Conservation (phyloP, 1,140 invertebrate species). For the Polypedilum vanderplanki region DNA sequence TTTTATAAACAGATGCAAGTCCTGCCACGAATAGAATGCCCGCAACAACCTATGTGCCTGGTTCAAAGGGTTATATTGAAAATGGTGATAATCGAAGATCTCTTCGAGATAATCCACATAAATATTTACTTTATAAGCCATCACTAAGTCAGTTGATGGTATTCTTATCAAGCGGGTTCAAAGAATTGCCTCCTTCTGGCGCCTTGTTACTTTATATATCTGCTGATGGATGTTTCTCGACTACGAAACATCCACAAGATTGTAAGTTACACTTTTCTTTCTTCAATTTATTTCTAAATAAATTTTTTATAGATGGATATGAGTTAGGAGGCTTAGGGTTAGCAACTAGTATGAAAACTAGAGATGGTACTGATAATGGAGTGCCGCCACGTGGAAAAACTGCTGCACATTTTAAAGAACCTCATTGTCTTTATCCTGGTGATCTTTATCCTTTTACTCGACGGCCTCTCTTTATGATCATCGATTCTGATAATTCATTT, state of each 20-base stretch:
- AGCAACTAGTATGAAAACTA: conserved; percentile 70
- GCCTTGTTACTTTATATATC: conserved; percentile 89
- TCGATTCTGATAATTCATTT: conserved; percentile 93
- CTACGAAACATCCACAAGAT: conserved; percentile 80
- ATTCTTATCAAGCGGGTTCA: conserved; percentile 88
- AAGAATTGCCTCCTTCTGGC: conserved; percentile 85
- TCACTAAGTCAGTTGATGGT: conserved; percentile 89
- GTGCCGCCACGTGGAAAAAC: conserved; percentile 52
- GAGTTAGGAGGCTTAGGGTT: conserved; percentile 74
- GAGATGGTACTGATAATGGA: conserved; percentile 50
- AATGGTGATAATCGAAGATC: conserved; percentile 56
- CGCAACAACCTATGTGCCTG: conserved; percentile 49
- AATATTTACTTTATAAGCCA: conserved; percentile 93
- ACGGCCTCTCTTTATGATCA: conserved; percentile 85
- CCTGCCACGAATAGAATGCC: conserved; percentile 70
- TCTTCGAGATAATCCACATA: conserved; percentile 89
- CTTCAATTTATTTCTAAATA: too few relatives aligned
- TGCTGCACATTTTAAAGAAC: conserved; percentile 63
- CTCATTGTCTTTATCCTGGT: conserved; percentile 85
- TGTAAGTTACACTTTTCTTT: conserved; percentile 55
- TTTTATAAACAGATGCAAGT: conserved; percentile 72
- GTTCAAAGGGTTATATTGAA: conserved; percentile 57
- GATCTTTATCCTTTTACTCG: conserved; percentile 88
- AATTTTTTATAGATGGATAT: conserved; percentile 67
- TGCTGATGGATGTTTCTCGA: conserved; percentile 85